Base-by-base conservation (phyloP, 2,113 vertebrate species). In the Callospermophilus lateralis region DNA sequence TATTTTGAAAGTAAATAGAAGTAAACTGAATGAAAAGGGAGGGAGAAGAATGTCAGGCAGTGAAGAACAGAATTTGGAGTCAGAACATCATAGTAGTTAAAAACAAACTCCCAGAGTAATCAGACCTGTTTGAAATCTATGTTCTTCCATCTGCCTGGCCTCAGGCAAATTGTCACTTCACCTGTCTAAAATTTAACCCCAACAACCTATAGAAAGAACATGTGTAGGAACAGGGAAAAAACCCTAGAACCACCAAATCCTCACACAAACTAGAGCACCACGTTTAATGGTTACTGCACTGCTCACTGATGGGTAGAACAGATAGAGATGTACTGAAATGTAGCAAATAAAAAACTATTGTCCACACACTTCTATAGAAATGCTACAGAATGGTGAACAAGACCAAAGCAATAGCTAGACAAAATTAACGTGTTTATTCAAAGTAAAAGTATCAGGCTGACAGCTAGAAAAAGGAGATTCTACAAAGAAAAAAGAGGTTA, bases 171-270 rank as follows among this genome's bases (percentile, higher is more conserved):
- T n/a, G 11, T 26, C 28, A 13, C 19, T 26, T 19, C 37, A 45
- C 9, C 74, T 48, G 6, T 6, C 34, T 70, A 39, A 61, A 68
- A 42, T 51, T 76, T 74, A 39, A 61, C 16, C 37, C 13, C 68
- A 51, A 61, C 19, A 45, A 73, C 48, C 17, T 20, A 73, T 3
- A 86, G 0, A 34, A 76, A 72, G n/a, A 55, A 30, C 32, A 10
- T 7, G 3, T 12, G 22, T 12, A 51, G 30, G 30, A 28, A 53
- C 0, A 4, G 1, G 1, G 39, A 4, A 22, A 24, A 8, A 3
- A 67, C 13, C 1, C 30, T 24, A 13, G 32, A 94, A 34, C 26
- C 24, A 24, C 2, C 17, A 10, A 22, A 12, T 26, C 61, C 80
- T 58, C 32, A 42, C 8, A 13, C n/a, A 48, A 68, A 61, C 32